Evolutionary conservation across 2,888 invertebrate species (phyloP).

Genomic region (Apodemia mormo): DNA sequence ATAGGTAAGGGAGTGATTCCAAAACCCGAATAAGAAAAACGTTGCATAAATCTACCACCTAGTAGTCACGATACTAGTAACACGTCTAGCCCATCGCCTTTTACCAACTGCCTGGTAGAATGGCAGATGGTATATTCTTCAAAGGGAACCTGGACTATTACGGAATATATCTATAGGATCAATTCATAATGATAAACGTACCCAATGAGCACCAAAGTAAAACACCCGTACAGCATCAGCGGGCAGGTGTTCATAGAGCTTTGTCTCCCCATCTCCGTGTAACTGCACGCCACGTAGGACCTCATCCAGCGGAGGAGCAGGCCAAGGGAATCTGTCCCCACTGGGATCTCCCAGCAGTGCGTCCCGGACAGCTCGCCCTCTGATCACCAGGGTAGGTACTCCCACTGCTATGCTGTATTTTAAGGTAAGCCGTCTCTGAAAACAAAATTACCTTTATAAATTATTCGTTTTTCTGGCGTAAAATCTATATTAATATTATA

Average conservation of each 20-base stretch:
- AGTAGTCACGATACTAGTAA: too few relatives aligned
- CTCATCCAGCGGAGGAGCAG: conserved; percentile 84
- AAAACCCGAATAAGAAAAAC: too few relatives aligned
- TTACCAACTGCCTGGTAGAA: too few relatives aligned
- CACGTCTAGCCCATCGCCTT: too few relatives aligned
- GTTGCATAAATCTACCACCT: too few relatives aligned
- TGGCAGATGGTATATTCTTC: too few relatives aligned
- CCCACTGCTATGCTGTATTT: conserved; percentile 89
- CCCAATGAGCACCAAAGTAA: conserved; percentile 95
- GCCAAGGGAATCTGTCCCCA: conserved; percentile 88
- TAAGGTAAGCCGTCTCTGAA: conserved; percentile 87
- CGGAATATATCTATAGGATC: background rate
- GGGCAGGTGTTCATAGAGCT: conserved; percentile 82
- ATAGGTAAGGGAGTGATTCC: too few relatives aligned
- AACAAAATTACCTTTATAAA: conserved; percentile 30
- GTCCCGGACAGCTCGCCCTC: conserved; percentile 85
- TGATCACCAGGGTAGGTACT: conserved; percentile 88
- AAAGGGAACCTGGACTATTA: too few relatives aligned
- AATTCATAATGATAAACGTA: conserved; percentile 69
- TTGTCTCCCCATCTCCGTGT: conserved; percentile 59
- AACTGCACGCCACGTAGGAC: conserved; percentile 75
- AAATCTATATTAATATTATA: too few relatives aligned
- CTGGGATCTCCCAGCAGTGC: conserved; percentile 86
- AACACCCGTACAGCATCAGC: conserved; percentile 86
- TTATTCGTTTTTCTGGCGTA: too few relatives aligned